These are phyloP conservation scores for Acridotheres tristis DNA, from an alignment of 2,797 vertebrate species.

Conservation along the genomic window DNA sequence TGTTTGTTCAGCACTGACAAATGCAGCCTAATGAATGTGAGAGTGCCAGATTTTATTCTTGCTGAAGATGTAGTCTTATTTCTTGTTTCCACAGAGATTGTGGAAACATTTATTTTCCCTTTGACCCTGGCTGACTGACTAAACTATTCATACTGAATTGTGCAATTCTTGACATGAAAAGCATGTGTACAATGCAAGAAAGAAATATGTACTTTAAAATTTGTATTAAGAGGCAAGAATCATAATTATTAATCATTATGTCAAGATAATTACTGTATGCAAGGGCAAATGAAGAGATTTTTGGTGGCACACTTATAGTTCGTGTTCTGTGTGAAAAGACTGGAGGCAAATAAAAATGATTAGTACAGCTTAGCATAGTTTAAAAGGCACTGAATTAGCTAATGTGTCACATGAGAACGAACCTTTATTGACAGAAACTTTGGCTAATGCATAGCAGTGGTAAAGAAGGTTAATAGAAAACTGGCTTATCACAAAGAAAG, in stretches of 20 bases:
- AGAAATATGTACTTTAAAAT: neutral
- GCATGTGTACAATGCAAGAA: neutral
- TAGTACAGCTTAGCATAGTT: constrained; percentile 33
- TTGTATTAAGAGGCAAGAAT: neutral
- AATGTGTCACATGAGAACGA: constrained; percentile 10
- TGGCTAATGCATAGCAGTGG: neutral
- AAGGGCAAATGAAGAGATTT: constrained; percentile 26
- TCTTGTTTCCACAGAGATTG: constrained; percentile 28
- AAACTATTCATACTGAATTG: neutral
- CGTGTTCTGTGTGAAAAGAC: neutral
- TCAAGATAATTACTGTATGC: constrained; percentile 31
- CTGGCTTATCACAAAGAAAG: constrained; percentile 7
- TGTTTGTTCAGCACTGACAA: constrained; percentile 51
- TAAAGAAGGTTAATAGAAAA: constrained; percentile 45
- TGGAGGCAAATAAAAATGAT: constrained; percentile 47
- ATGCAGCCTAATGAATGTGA: neutral
- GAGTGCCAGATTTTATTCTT: constrained; percentile 12
- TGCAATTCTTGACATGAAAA: neutral
- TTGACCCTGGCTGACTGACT: neutral
- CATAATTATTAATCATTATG: neutral
- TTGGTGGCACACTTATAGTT: neutral
- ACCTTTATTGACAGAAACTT: constrained; percentile 7
- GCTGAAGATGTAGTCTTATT: neutral
- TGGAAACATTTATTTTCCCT: constrained; percentile 13
- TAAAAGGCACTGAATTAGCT: constrained; percentile 45